These are phyloP conservation scores for Tethya wilhelma DNA, from an alignment of 37 sponge, comb jelly and placozoan genomes.

Conservation along the genomic window DNA sequence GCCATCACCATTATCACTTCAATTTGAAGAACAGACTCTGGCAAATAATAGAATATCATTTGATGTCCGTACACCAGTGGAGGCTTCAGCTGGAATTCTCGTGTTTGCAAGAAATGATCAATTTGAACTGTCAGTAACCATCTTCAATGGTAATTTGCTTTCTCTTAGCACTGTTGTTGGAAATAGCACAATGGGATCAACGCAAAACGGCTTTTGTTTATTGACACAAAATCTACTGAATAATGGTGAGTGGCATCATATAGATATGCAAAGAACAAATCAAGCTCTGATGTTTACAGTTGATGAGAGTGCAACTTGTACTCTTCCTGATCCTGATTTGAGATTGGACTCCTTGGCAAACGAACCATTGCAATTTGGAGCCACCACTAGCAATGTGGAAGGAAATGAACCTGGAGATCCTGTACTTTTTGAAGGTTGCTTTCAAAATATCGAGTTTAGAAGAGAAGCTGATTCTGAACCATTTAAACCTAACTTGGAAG, in stretches of 20 bases:
- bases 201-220: no score
- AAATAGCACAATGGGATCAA: no score
- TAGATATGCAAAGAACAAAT: background rate
- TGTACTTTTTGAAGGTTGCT: constrained; percentile 42
- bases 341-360: background rate
- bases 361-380: constrained; percentile 10
- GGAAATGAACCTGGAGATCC: background rate
- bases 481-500: constrained; percentile 30
- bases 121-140: background rate
- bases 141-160: background rate
- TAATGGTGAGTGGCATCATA: constrained; percentile 33
- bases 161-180: no score
- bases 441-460: constrained; percentile 18
- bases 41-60: background rate
- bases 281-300: background rate
- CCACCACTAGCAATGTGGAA: background rate
- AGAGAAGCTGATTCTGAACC: background rate
- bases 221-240: background rate
- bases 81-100: background rate
- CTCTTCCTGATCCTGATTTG: background rate
- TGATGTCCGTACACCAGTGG: background rate
- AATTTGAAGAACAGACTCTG: background rate
- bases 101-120: background rate
- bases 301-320: background rate
- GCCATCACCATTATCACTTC: background rate